Evolutionary conservation across 2,888 invertebrate species (phyloP).

Genomic region (Dendrolimus pini): DNA sequence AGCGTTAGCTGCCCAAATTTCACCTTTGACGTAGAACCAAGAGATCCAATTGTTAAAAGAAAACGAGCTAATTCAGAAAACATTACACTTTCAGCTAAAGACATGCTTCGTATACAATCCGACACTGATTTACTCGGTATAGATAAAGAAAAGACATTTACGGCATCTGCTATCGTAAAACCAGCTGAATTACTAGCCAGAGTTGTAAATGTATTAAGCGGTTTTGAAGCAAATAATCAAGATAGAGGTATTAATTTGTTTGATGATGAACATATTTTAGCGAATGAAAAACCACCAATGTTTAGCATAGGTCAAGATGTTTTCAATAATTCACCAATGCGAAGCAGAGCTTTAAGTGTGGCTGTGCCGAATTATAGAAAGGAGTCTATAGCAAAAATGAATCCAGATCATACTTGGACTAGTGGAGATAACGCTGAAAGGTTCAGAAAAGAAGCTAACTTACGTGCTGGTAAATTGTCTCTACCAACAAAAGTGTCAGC

Average conservation of each 20-base stretch:
- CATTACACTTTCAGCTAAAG: constrained; percentile 61
- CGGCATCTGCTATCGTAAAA: constrained; percentile 82
- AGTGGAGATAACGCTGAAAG: constrained; percentile 79
- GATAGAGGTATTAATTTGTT: constrained; percentile 81
- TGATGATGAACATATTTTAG: constrained; percentile 83
- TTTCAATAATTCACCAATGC: constrained; percentile 47
- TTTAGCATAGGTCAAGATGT: constrained; percentile 76
- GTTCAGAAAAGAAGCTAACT: constrained; percentile 69
- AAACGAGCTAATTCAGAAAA: constrained; percentile 82
- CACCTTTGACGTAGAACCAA: constrained; percentile 76
- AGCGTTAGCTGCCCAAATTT: constrained; percentile 85
- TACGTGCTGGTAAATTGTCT: constrained; percentile 60
- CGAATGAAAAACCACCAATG: constrained; percentile 77
- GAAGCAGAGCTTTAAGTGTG: constrained; percentile 80
- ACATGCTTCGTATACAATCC: constrained; percentile 81
- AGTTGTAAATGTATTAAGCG: constrained; percentile 86
- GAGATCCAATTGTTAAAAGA: constrained; percentile 62
- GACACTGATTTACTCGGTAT: constrained; percentile 88
- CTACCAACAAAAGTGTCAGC: constrained; percentile 40
- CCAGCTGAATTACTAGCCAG: constrained; percentile 86
- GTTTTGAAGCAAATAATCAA: constrained; percentile 64
- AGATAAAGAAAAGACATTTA: constrained; percentile 86
- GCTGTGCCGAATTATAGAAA: constrained; percentile 65
- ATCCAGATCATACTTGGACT: constrained; percentile 81
- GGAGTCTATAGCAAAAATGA: constrained; percentile 49